Evolutionary conservation across 2,797 vertebrate species (phyloP), one percentile per base, ranked within the genome.

Genomic region (Neoniphon sammara): DNA sequence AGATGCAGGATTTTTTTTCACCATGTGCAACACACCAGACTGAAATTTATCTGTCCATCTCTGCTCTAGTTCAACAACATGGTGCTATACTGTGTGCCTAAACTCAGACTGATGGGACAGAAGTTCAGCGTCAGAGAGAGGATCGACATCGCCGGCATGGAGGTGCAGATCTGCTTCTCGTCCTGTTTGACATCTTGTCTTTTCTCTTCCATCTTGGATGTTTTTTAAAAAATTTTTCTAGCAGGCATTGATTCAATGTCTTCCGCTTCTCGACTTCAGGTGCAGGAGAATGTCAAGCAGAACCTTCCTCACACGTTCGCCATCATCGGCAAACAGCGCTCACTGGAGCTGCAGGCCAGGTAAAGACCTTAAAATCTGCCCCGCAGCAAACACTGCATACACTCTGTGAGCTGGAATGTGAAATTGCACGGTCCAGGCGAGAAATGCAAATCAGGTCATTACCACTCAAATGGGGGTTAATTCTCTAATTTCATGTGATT

Each of bases 1-100:
- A 47, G 18, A n/a, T 47, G 36, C 10, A 39, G 9, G 36, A 39
- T 42, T 11, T 42, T 42, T 15, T 42, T 42, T 46, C 44, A 14
- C 12, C 2, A 2, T 46, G 44, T 17, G 44, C 15, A 4, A 1
- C 15, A 46, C 54, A 44, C 5, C n/a, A n/a, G n/a, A 12, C 21
- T 25, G 5, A 18, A 66, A 9, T 49, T 70, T 46, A 72, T 36
- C 31, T 78, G 25, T 39, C 31, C 21, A 14, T 70, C 18, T 80
- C 9, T 60, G 2, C 39, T 87, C 27, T 65, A 99, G 98, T 98
- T 99, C 91, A 99, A 99, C 91, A 98, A 97, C 76, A 98, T 98
- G 97, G 88, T 99, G 86, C 95, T 99, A 23, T 98, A 99, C 91
- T 99, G 98, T 27, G 97, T 98, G 84, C 98, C 98, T 72, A 98